Evolutionary conservation across 2,888 invertebrate species (phyloP).

Genomic region (Brachypterus glaber): DNA sequence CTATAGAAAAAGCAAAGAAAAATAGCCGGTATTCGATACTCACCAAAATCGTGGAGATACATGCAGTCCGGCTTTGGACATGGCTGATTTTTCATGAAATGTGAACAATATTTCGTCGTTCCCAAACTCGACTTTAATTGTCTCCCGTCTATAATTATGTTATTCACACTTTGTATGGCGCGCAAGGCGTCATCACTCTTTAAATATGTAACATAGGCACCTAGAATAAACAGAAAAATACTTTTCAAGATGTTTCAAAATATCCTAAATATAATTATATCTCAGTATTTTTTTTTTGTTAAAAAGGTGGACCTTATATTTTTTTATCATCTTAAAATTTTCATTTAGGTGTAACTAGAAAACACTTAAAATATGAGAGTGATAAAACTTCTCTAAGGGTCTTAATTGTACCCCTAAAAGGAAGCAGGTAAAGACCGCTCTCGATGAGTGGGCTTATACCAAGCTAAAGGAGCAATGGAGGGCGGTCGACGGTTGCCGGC

Average conservation of each 20-base stretch:
- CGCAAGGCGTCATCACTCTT: slow-evolving; percentile 85
- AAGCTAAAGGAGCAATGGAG: too few relatives aligned
- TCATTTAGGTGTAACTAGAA: too few relatives aligned
- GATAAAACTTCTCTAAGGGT: too few relatives aligned
- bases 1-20: slow-evolving; percentile 38
- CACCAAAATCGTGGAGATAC: slow-evolving; percentile 97
- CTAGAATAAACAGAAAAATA: slow-evolving; percentile 38
- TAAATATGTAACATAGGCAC: slow-evolving; percentile 96
- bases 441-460: too few relatives aligned
- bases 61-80: slow-evolving; percentile 99
- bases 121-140: slow-evolving; percentile 96
- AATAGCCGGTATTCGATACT: slow-evolving; percentile 45
- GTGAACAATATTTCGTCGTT: slow-evolving; percentile 99
- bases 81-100: slow-evolving; percentile 95
- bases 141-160: slow-evolving; percentile 90
- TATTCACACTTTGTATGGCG: slow-evolving; percentile 96
- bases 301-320: too few relatives aligned
- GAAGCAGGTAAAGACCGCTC: too few relatives aligned
- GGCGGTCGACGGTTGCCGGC: too few relatives aligned
- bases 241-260: slow-evolving; percentile 1
- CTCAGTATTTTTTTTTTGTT: too few relatives aligned
- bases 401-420: too few relatives aligned
- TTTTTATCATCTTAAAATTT: too few relatives aligned
- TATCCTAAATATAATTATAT: too few relatives aligned
- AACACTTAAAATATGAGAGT: too few relatives aligned